phyloP scores from a whole-genome alignment of 1,140 invertebrate genomes.

The Zaprionus lachaisei region DNA sequence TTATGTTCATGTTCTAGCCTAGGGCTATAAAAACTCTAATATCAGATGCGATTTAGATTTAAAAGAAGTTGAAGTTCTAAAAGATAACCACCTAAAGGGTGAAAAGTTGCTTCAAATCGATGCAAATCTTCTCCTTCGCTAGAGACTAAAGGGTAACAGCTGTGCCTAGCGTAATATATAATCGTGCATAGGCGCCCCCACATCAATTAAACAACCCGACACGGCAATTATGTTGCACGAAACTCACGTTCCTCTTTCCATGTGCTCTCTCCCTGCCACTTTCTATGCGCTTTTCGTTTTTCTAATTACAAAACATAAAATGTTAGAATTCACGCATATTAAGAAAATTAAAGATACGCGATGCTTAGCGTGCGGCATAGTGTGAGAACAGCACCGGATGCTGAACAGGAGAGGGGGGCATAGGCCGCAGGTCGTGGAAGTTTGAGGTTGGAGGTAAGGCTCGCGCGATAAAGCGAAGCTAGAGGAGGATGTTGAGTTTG shows the following conservation, averaged over 20 bases:
- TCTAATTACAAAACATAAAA: conserved; percentile 82
- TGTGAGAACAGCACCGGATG: conserved; percentile 76
- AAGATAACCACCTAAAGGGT: neutral
- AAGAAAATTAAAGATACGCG: conserved; percentile 80
- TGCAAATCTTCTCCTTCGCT: neutral
- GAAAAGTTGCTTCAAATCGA: neutral
- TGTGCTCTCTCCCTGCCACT: neutral
- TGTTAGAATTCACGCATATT: conserved; percentile 81
- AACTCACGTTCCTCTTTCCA: conserved; percentile 12
- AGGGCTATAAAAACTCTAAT: neutral
- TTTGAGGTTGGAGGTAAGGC: conserved; percentile 21
- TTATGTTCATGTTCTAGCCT: too few species aligned
- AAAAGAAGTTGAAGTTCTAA: too few species aligned
- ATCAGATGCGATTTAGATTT: neutral
- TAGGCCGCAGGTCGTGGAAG: conserved; percentile 5
- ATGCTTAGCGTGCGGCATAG: conserved; percentile 43
- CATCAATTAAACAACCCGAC: conserved; percentile 76
- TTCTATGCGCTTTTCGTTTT: conserved; percentile 32
- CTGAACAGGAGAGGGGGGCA: conserved; percentile 41
- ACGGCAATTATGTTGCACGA: conserved; percentile 66
- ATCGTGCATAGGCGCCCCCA: conserved; percentile 10
- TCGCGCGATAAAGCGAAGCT: conserved; percentile 4
- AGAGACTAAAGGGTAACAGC: neutral
- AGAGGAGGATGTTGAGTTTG: conserved; percentile 9
- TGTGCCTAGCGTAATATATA: neutral